These are phyloP conservation scores for Molothrus aeneus DNA, from an alignment of 2,797 vertebrate species.

Conservation along the genomic window DNA sequence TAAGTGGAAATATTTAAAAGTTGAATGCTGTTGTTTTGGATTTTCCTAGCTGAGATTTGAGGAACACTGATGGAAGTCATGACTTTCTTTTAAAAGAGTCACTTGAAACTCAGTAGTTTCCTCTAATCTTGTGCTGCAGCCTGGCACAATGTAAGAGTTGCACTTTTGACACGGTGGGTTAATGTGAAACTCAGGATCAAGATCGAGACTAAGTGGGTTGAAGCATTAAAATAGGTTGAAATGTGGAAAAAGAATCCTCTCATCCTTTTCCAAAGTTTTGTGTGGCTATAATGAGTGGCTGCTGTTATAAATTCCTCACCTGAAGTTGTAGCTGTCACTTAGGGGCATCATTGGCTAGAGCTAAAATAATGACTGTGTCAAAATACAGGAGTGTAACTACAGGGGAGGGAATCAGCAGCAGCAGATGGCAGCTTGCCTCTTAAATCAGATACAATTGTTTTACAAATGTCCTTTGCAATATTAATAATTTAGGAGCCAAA, in stretches of 20 bases:
- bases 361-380: neutral
- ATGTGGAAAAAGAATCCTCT: neutral
- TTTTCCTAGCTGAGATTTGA: neutral
- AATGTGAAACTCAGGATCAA: neutral
- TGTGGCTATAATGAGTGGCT: neutral
- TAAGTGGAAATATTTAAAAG: neutral
- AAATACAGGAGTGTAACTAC: neutral
- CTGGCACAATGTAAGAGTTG: neutral
- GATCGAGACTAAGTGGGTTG: neutral
- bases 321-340: neutral
- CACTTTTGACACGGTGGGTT: neutral
- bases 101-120: neutral
- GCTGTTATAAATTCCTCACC: neutral
- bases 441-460: slow-evolving; percentile 22
- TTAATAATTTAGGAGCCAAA: slow-evolving; percentile 16
- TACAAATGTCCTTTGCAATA: neutral
- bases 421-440: neutral
- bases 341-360: neutral
- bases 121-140: neutral
- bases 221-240: neutral
- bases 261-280: neutral
- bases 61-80: neutral
- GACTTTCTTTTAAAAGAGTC: neutral
- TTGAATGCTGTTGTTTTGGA: neutral
- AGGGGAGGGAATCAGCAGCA: neutral